Base-by-base conservation (phyloP, 2,113 vertebrate genomes). In the Calcarius ornatus region DNA sequence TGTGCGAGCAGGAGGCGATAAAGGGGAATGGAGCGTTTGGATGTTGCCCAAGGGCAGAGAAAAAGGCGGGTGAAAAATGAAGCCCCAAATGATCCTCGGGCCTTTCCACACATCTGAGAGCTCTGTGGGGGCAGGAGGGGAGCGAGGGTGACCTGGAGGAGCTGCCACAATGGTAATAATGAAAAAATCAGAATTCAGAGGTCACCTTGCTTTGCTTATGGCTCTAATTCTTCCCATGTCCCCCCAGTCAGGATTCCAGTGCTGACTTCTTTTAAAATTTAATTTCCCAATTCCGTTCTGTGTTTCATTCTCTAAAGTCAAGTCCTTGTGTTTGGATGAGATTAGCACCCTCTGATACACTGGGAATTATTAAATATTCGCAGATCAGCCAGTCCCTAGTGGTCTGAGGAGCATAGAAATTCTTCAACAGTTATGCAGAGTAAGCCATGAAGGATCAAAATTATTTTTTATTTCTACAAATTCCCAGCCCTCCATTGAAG, bases 171-270 rank as follows among this genome's bases (percentile, higher is more conserved):
- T 43, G 91, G 66, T 42, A 77, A 48, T 76, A 76, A 91, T 89
- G 89, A 61, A 81, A 95, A 90, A 90, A 59, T 28, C 68, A 50
- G 82, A 13, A 78, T 53, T 37, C 37, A 56, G 92, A 71, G 76
- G 79, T 90, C 93, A 88, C 27, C 64, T 83, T 90, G 76, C 92
- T 94, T 83, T 92, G 88, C 88, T 90, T 81, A 75, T 15, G 69
- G 47, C 48, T 68, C 65, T 93, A 86, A 94, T 94, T 57, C 82
- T 51, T 96, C 71, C 94, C 93, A 81, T 88, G 59, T 30, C 76
- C 71, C 28, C 27, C 31, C 51, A 86, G 85, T n/a, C 43, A 71
- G 72, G 85, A 90, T 71, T 66, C 33, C 64, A 86, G 60, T 0
- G 7, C 90, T 45, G 64, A 71, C 93, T 88, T 82, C 81, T 81